phyloP scores from a whole-genome alignment of 1,140 invertebrate species.

The Drosophila bifasciata region DNA sequence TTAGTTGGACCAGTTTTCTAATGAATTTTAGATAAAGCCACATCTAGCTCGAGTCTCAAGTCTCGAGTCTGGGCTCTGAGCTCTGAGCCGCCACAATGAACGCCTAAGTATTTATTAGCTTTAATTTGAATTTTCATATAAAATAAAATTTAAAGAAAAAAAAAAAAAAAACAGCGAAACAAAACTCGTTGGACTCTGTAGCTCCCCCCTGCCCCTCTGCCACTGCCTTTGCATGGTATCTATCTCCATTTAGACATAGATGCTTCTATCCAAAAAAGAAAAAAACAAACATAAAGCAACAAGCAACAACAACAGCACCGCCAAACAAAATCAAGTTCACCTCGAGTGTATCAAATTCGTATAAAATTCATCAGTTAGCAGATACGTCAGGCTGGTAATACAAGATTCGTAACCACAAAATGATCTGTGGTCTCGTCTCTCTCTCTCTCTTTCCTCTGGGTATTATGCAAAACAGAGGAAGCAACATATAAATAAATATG shows the following conservation, averaged over 20 bases:
- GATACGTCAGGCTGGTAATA: constrained; percentile 73
- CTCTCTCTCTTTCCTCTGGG: constrained; percentile 15
- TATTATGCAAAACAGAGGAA: constrained; percentile 79
- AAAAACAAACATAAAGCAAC: constrained; percentile 39
- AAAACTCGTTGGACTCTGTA: constrained; percentile 59
- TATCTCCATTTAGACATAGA: constrained; percentile 60
- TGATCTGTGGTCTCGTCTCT: constrained; percentile 12
- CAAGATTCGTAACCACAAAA: constrained; percentile 26
- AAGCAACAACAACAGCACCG: constrained; percentile 35
- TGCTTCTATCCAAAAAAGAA: constrained; percentile 66
- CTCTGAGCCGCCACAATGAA: constrained; percentile 39
- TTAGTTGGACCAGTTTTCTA: constrained; percentile 72
- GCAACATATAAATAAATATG: constrained; percentile 36
- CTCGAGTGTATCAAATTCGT: constrained; percentile 82
- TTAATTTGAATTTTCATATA: constrained; percentile 77
- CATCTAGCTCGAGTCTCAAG: constrained; percentile 25
- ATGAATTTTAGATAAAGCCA: constrained; percentile 70
- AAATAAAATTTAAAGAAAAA: constrained; percentile 20
- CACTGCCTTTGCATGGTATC: constrained; percentile 61
- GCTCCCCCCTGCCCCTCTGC: constrained; percentile 1
- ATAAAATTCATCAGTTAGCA: constrained; percentile 79
- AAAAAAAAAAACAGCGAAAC: constrained; percentile 47
- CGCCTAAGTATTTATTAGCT: constrained; percentile 80
- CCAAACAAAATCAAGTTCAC: constrained; percentile 77
- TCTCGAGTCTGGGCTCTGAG: no score